These are phyloP conservation scores for Noctua janthina DNA, from an alignment of 2,888 invertebrate species.

Conservation along the genomic window DNA sequence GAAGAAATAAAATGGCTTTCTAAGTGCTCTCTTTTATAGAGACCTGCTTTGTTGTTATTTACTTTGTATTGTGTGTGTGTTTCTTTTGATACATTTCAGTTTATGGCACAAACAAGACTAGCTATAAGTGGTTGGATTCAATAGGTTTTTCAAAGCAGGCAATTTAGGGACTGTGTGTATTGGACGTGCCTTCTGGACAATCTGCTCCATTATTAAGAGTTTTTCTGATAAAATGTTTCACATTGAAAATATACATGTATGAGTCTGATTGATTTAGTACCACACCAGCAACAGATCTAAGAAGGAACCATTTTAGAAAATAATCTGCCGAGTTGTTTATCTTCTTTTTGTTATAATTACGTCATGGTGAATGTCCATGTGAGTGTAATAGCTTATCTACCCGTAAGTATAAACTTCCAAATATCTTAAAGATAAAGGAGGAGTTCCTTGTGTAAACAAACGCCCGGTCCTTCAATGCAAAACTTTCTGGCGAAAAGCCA, in stretches of 20 bases:
- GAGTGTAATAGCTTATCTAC: not conserved
- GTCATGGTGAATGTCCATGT: not conserved
- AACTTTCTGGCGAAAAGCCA: constrained; percentile 39
- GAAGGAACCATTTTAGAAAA: not conserved
- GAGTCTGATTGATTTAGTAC: not conserved
- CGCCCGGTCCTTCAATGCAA: constrained; percentile 26
- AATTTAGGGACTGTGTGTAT: not conserved
- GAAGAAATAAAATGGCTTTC: constrained; percentile 17
- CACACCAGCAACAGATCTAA: not conserved
- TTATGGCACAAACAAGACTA: not conserved
- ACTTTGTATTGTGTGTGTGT: constrained; percentile 1
- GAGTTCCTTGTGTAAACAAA: constrained; percentile 12
- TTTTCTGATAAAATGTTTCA: not conserved
- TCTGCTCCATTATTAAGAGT: not conserved
- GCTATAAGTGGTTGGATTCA: not conserved
- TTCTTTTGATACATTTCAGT: constrained; percentile 1
- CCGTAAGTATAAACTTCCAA: not conserved
- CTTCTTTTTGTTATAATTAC: not conserved
- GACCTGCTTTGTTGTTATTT: constrained; percentile 5
- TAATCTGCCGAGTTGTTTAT: not conserved
- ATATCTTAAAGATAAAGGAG: constrained; percentile 8
- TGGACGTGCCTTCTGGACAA: not conserved
- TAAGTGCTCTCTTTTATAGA: not conserved
- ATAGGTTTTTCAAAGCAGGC: constrained; percentile 3
- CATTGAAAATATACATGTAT: not conserved